Percentiles rank a stretch among this genome's conserved stretches.
Conservation (phyloP, 2,888 invertebrate species). For the Lithophane leautieri region DNA sequence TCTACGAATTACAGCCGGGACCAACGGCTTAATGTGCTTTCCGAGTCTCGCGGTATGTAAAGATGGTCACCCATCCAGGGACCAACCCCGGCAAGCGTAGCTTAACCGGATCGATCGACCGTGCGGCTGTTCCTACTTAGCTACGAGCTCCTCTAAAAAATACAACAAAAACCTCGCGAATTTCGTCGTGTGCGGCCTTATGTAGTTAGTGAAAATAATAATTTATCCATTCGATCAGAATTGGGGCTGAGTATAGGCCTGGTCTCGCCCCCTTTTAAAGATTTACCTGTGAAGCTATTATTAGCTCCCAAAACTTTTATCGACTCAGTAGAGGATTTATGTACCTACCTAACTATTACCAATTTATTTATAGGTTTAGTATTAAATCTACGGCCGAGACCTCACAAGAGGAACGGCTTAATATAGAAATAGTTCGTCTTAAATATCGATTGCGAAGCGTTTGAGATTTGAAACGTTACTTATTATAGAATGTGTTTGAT, state of each 20-base stretch:
- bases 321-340: slow-evolving; percentile 38
- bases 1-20: no score
- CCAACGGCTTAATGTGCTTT: no score
- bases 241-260: slow-evolving; percentile 3
- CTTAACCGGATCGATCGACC: no score
- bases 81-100: no score
- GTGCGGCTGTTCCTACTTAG: no score
- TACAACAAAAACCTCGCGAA: neutral
- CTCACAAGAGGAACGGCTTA: slow-evolving; percentile 54
- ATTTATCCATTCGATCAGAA: slow-evolving; percentile 15
- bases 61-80: no score
- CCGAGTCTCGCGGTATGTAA: no score
- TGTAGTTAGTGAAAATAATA: neutral
- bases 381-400: slow-evolving; percentile 39
- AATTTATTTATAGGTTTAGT: slow-evolving; percentile 34
- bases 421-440: slow-evolving; percentile 40
- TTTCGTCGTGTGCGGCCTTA: slow-evolving; percentile 6
- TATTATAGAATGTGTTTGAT: slow-evolving; percentile 67
- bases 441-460: slow-evolving; percentile 61
- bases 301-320: slow-evolving; percentile 47
- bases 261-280: slow-evolving; percentile 16
- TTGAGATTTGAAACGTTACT: slow-evolving; percentile 65
- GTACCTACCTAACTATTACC: slow-evolving; percentile 15
- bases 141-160: neutral
- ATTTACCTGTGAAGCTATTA: slow-evolving; percentile 43